phyloP scores from a whole-genome alignment of 2,797 vertebrate species.

The Yasuhikotakia modesta region DNA sequence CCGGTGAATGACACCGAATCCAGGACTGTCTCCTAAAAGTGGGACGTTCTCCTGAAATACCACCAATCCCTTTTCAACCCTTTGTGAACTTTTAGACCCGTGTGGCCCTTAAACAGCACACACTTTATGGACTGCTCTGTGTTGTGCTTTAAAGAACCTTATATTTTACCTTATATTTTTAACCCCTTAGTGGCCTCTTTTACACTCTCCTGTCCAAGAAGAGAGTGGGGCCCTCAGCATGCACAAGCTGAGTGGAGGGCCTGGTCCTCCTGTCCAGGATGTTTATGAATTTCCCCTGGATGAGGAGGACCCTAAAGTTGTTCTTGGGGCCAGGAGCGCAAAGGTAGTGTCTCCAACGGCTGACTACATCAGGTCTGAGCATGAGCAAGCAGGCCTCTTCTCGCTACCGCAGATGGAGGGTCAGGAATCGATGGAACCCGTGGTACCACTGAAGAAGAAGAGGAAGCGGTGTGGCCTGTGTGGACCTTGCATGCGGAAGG shows the following conservation, averaged over 20 bases:
- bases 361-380: slow-evolving; percentile 75
- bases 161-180: neutral
- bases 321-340: slow-evolving; percentile 54
- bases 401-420: slow-evolving; percentile 58
- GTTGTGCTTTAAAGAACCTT: slow-evolving; percentile 27
- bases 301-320: slow-evolving; percentile 63
- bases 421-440: neutral
- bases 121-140: slow-evolving; percentile 47
- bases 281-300: slow-evolving; percentile 67
- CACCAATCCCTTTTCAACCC: neutral
- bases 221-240: slow-evolving; percentile 60
- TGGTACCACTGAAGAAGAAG: slow-evolving; percentile 73
- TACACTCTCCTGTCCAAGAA: slow-evolving; percentile 20
- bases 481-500: slow-evolving; percentile 79
- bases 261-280: slow-evolving; percentile 60
- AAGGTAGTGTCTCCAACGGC: slow-evolving; percentile 70
- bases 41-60: slow-evolving; percentile 8
- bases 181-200: neutral
- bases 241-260: slow-evolving; percentile 61
- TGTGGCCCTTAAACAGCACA: slow-evolving; percentile 2
- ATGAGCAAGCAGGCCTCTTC: slow-evolving; percentile 76
- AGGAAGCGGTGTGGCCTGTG: slow-evolving; percentile 85
- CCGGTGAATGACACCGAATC: slow-evolving; percentile 47
- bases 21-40: neutral
- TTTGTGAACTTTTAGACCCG: neutral